Conservation (phyloP, 1,140 invertebrate genomes). For the Aphelinus atriplicis region DNA sequence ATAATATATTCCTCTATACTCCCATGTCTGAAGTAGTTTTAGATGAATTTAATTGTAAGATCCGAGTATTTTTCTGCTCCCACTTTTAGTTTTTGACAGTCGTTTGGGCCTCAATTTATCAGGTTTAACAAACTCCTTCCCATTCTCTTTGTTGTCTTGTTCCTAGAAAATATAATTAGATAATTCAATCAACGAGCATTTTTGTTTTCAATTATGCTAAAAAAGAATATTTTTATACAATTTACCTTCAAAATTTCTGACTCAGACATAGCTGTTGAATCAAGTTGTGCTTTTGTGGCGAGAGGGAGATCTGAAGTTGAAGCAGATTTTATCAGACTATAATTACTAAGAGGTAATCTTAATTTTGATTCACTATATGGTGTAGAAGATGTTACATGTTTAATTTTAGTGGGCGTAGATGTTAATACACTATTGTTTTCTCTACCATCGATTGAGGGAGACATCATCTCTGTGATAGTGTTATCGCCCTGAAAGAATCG, state of each 20-base stretch:
- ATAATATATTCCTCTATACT: conserved; percentile 13
- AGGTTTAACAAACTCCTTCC: conserved; percentile 46
- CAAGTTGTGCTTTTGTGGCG: conserved; percentile 39
- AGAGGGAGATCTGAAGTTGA: conserved; percentile 49
- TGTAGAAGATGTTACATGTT: conserved; percentile 42
- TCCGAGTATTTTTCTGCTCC: conserved; percentile 46
- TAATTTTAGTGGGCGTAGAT: conserved; percentile 26
- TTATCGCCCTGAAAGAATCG: conserved; percentile 31
- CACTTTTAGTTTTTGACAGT: conserved; percentile 42
- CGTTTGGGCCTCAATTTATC: conserved; percentile 45
- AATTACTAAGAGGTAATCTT: conserved; percentile 27
- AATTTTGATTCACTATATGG: conserved; percentile 36
- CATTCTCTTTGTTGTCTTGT: conserved; percentile 53
- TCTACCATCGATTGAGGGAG: conserved; percentile 21
- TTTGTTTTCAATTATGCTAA: not conserved
- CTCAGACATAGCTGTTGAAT: conserved; percentile 44
- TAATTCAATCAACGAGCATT: not conserved
- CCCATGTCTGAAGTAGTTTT: conserved; percentile 22
- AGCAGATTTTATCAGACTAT: conserved; percentile 43
- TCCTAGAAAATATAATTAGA: conserved; percentile 34
- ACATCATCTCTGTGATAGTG: conserved; percentile 26
- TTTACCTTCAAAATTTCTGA: conserved; percentile 43
- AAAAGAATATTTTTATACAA: not conserved
- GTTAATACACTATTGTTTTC: conserved; percentile 15
- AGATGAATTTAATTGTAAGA: conserved; percentile 43